Evolutionary conservation across 1,140 invertebrate species (phyloP).

Genomic region (Tribolium madens): DNA sequence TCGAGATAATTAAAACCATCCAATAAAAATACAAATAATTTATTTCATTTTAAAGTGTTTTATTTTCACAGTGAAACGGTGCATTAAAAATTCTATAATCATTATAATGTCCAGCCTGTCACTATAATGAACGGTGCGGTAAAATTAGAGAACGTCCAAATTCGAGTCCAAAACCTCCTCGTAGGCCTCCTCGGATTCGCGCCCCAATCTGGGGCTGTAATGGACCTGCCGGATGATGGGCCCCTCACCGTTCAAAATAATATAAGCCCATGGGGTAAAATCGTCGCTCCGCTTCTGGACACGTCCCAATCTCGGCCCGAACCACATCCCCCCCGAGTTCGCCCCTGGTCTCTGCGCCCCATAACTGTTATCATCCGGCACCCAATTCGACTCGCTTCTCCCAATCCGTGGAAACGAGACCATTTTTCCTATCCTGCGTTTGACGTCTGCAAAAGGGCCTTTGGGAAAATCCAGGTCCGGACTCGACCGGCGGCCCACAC

Average conservation of each 20-base stretch:
- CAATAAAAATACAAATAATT: conserved; percentile 38
- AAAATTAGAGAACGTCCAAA: not conserved
- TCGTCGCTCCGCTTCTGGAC: conserved; percentile 34
- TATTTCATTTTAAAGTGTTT: conserved; percentile 14
- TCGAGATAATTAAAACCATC: conserved; percentile 65
- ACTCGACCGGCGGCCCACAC: conserved; percentile 4
- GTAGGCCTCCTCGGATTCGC: conserved; percentile 34
- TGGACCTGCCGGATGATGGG: conserved; percentile 16
- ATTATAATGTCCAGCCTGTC: conserved; percentile 42
- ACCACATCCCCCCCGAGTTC: conserved; percentile 40
- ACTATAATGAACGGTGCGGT: conserved; percentile 24
- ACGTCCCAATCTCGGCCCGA: conserved; percentile 30
- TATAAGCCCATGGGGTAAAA: conserved; percentile 28
- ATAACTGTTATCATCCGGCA: conserved; percentile 19
- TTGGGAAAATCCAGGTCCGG: not conserved
- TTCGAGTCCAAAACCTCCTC: not conserved
- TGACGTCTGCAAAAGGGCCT: not conserved
- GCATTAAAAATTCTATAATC: conserved; percentile 10
- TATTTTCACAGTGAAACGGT: conserved; percentile 38
- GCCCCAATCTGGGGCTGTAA: conserved; percentile 33
- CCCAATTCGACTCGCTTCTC: conserved; percentile 18
- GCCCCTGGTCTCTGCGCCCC: not conserved
- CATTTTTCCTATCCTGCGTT: conserved; percentile 5
- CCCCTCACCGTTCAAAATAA: conserved; percentile 32
- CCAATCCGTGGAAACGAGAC: conserved; percentile 14